These are phyloP conservation scores for Syrmaticus mikado DNA, from an alignment of 2,113 vertebrate species.

Conservation along the genomic window DNA sequence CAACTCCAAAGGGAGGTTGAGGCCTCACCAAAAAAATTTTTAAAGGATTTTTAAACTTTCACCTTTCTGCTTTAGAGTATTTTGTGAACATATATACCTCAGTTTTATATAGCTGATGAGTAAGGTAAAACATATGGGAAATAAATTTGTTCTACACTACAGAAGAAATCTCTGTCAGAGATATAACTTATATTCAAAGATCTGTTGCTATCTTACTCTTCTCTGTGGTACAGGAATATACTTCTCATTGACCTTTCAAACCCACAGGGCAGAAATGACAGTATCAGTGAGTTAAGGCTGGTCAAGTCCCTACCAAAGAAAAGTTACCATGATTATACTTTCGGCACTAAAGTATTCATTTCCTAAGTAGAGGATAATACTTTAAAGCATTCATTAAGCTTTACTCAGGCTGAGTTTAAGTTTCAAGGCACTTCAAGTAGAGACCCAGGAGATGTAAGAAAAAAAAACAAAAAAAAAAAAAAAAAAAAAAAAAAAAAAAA, in stretches of 20 bases:
- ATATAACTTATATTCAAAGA: background rate
- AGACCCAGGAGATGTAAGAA: background rate
- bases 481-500: background rate
- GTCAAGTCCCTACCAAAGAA: background rate
- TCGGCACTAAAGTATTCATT: background rate
- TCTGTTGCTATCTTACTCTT: background rate
- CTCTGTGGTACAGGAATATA: background rate
- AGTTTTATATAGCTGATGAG: background rate
- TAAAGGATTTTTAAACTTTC: background rate
- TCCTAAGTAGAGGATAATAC: background rate
- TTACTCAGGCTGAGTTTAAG: background rate
- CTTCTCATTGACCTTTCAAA: background rate
- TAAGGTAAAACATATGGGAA: conserved; percentile 9
- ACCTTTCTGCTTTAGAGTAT: background rate
- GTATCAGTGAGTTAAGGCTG: background rate
- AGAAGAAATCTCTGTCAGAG: background rate
- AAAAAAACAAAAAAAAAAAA: background rate
- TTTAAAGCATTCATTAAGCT: background rate
- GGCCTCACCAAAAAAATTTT: background rate
- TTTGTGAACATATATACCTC: background rate
- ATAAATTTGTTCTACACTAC: conserved; percentile 12
- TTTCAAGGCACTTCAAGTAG: background rate
- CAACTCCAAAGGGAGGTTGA: background rate
- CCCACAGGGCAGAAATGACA: background rate
- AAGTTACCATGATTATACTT: background rate